Base-by-base conservation (phyloP, 2,888 invertebrate species). In the Drosophila mercatorum region DNA sequence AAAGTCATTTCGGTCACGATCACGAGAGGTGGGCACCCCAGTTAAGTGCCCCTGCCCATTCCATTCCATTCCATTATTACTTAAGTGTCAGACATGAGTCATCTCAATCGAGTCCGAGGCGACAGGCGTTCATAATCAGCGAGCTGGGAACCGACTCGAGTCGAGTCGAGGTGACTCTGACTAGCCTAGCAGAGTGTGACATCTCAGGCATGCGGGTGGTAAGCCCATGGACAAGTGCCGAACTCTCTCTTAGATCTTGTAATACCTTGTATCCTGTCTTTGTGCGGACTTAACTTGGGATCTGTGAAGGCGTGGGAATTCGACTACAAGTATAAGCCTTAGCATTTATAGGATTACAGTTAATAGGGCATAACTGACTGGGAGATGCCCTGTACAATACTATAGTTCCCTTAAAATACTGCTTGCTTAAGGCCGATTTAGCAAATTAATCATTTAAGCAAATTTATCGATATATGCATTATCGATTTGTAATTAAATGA, bases 71-170 rank as follows among this genome's bases (percentile, higher is more conserved):
- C 22, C 22, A 89, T 89, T 81, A 89, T 80, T 81, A 72, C 68
- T 84, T 86, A 66, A 84, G 89, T 84, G 89, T 88, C 89, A 86
- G 56, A 49, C 68, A 69, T 84, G 84, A 84, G 74, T 84, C 84
- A 84, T 75, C 76, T 75, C 31, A 10, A 51, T 60, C 38, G 46
- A 41, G 49, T 10, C 22, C 22, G 34, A 36, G 12, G 12, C 44
- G 78, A 60, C 63, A 63, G 17, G 78, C 82, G 64, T 82, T 57
- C 75, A 78, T 86, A 86, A 82, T 86, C 83, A 69, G 66, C 75
- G 62, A 60, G 69, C 36, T 64, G 64, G 52, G 34, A 28, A 34
- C 26, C 3, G 5, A n/a, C 31, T 28, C 5, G 40, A 46, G 17
- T 22, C 22, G 11, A n/a, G 49, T 28, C 5, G 40, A 46, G 17